Evolutionary conservation across 2,888 invertebrate genomes (phyloP).

Genomic region (Heteropelma amictum): DNA sequence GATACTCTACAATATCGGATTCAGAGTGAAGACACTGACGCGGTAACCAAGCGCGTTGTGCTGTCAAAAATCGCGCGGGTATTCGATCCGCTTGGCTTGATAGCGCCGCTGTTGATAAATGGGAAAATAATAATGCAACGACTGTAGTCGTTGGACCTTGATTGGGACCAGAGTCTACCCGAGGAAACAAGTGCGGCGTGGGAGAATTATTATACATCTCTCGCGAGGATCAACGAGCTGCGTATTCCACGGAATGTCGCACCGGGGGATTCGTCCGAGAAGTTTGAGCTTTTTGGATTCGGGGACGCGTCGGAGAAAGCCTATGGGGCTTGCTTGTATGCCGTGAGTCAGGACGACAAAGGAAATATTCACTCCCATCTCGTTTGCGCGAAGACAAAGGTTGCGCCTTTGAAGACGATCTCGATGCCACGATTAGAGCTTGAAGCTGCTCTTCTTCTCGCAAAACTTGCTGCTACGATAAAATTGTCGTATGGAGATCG

Average conservation of each 20-base stretch:
- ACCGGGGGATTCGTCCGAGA: neutral
- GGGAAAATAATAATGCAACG: conserved; percentile 39
- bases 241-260: conserved; percentile 1
- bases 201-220: conserved; percentile 9
- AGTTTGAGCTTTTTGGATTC: conserved; percentile 32
- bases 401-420: conserved; percentile 1
- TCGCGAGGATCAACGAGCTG: conserved; percentile 7
- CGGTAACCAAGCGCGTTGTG: conserved; percentile 18
- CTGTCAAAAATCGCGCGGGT: conserved; percentile 36
- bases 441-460: conserved; percentile 34
- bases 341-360: neutral
- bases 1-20: neutral
- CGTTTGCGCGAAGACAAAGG: conserved; percentile 7
- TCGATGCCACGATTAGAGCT: conserved; percentile 52
- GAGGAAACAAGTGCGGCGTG: neutral
- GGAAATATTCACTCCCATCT: neutral
- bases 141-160: conserved; percentile 20
- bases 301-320: too few relatives aligned
- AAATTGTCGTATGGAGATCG: neutral
- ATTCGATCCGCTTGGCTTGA: conserved; percentile 39
- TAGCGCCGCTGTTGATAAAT: conserved; percentile 26
- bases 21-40: neutral
- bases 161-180: conserved; percentile 22
- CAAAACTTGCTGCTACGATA: conserved; percentile 3
- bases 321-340: conserved; percentile 36